Conservation (phyloP, 2,113 vertebrate genomes). For the Tinamus guttatus region DNA sequence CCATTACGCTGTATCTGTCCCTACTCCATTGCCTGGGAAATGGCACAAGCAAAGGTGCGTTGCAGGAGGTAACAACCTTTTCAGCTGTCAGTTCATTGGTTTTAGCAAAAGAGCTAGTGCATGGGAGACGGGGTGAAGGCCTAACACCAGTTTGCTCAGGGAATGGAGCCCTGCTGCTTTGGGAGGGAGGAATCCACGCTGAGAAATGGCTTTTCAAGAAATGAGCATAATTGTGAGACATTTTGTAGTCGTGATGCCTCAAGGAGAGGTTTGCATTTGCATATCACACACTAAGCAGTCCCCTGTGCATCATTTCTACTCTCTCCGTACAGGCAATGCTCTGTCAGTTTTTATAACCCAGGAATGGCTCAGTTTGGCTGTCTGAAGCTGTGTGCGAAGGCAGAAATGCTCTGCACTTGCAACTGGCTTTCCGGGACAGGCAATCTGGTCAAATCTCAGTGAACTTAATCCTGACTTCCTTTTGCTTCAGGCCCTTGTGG, state of each 20-base stretch:
- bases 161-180: not conserved
- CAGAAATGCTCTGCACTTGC: not conserved
- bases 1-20: not conserved
- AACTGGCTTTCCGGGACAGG: conserved; percentile 4
- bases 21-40: not conserved
- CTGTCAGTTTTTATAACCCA: conserved; percentile 55
- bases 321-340: not conserved
- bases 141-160: not conserved
- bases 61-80: rapidly evolving
- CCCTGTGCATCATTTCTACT: conserved; percentile 23
- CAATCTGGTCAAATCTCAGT: not conserved
- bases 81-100: not conserved
- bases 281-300: conserved; percentile 48
- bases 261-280: conserved; percentile 43
- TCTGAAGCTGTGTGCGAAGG: not conserved
- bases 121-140: not conserved
- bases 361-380: conserved; percentile 33
- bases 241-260: conserved; percentile 30
- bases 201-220: not conserved
- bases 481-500: not conserved
- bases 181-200: not conserved
- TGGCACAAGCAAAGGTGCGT: not conserved
- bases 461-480: not conserved
- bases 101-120: not conserved
- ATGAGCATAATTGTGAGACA: conserved; percentile 38